Base-by-base conservation (phyloP, 2,888 invertebrate genomes). In the Drosophila merina region DNA sequence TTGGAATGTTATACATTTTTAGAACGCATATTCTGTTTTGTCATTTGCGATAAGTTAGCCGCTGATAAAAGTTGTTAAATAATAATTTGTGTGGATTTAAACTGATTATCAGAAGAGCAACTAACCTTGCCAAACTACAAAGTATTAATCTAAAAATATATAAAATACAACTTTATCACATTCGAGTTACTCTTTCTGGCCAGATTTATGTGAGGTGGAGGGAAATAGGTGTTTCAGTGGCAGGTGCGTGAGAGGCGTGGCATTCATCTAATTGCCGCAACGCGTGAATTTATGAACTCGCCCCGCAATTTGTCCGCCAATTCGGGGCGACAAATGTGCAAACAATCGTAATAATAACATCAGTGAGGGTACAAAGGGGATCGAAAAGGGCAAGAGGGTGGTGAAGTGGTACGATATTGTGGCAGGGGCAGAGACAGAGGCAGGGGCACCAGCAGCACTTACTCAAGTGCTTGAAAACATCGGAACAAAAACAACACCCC, bases 261-360 rank as follows among this genome's bases (percentile, higher is more conserved):
- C 86, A 58, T 50, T 55, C 54, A 58, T 57, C 70, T 83, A 86
- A 81, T 81, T 83, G 84, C 71, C 58, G 47, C 66, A 64, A 50
- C 45, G 52, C 66, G 71, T 58, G 58, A 69, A 81, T 86, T 82
- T 79, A 71, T 66, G 74, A 72, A 66, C 76, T 70, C 68, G 64
- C 74, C 76, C 68, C 74, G 74, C 74, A 80, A 81, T 86, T 81
- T 77, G 84, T 76, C 44, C 55, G 73, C 57, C 73, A 69, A 72
- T 73, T 71, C 73, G 70, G 73, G 48, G 74, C 79, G 85, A 86
- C 87, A 82, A 82, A 82, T 82, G 87, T 84, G 79, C 87, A 72
- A 86, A 86, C 87, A 82, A 86, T 84, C 74, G 73, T 83, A 86
- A 81, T 81, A 81, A 81, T 75, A 81, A 83, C 77, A 86, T 86